Evolutionary conservation across 2,113 vertebrate genomes (phyloP).

Genomic region (Bos indicus): DNA sequence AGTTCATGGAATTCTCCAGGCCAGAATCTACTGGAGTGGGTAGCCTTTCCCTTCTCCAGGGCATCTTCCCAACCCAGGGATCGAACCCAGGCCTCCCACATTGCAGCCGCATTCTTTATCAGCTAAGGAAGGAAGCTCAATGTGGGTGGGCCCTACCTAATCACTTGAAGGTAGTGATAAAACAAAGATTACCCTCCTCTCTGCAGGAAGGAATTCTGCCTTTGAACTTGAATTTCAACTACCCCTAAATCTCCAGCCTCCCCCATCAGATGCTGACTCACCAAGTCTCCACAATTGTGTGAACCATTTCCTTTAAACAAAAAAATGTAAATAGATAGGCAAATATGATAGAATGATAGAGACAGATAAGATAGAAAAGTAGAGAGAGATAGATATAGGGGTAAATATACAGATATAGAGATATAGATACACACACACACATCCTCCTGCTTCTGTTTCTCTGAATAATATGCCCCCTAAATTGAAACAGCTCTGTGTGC

Average conservation of each 20-base stretch:
- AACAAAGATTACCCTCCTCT: background rate
- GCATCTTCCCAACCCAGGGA: background rate
- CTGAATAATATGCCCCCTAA: background rate
- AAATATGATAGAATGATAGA: background rate
- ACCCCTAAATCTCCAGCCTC: background rate
- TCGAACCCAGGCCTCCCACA: background rate
- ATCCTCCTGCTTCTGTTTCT: background rate
- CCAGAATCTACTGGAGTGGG: background rate
- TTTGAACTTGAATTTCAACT: background rate
- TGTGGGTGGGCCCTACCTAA: background rate
- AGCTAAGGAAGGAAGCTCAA: background rate
- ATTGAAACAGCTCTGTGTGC: background rate
- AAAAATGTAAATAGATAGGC: background rate
- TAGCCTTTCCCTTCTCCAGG: background rate
- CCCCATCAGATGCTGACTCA: background rate
- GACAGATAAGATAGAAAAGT: background rate
- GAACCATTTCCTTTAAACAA: background rate
- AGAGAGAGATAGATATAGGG: background rate
- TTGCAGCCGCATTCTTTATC: background rate
- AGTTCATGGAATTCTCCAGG: background rate
- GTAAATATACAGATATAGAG: background rate
- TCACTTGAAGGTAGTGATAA: background rate
- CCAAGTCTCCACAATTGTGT: background rate
- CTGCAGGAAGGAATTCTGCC: background rate
- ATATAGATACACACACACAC: background rate